These are phyloP conservation scores for Periophthalmus magnuspinnatus DNA, from an alignment of 2,797 vertebrate species.

Conservation along the genomic window DNA sequence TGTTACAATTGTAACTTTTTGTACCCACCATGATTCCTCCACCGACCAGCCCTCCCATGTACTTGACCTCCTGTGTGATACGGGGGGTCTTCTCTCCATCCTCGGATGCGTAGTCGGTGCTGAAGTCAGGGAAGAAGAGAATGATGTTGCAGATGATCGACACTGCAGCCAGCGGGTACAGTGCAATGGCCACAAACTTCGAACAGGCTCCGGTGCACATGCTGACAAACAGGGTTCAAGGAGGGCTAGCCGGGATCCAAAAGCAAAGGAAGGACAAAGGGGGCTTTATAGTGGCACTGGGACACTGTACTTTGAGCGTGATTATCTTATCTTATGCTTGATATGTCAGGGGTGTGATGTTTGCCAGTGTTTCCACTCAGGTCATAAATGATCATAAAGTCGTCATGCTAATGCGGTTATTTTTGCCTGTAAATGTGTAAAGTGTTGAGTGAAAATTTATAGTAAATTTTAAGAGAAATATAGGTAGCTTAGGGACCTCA, in stretches of 20 bases:
- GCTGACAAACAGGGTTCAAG: background rate
- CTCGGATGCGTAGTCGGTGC: background rate
- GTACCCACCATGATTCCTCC: slow-evolving; percentile 77
- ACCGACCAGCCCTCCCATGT: slow-evolving; percentile 75
- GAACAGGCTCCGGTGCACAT: slow-evolving; percentile 78
- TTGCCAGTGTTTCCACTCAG: slow-evolving; percentile 9
- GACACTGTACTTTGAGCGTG: background rate
- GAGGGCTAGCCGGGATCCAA: background rate
- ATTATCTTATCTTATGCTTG: slow-evolving; percentile 8
- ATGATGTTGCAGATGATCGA: slow-evolving; percentile 74
- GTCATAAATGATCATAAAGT: slow-evolving; percentile 12
- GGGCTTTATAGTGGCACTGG: slow-evolving; percentile 23
- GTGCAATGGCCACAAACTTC: slow-evolving; percentile 64
- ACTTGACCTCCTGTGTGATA: slow-evolving; percentile 72
- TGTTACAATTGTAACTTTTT: background rate
- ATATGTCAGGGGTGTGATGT: slow-evolving; percentile 1
- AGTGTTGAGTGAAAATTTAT: background rate
- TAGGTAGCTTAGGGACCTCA: too few species aligned
- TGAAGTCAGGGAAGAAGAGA: slow-evolving; percentile 75
- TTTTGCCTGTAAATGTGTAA: background rate
- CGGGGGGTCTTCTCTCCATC: rapidly evolving
- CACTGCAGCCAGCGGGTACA: slow-evolving; percentile 67
- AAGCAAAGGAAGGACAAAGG: background rate
- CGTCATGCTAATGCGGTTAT: background rate
- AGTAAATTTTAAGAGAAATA: background rate